phyloP scores from a whole-genome alignment of 2,888 invertebrate species.

The Oscheius myriophilus region DNA sequence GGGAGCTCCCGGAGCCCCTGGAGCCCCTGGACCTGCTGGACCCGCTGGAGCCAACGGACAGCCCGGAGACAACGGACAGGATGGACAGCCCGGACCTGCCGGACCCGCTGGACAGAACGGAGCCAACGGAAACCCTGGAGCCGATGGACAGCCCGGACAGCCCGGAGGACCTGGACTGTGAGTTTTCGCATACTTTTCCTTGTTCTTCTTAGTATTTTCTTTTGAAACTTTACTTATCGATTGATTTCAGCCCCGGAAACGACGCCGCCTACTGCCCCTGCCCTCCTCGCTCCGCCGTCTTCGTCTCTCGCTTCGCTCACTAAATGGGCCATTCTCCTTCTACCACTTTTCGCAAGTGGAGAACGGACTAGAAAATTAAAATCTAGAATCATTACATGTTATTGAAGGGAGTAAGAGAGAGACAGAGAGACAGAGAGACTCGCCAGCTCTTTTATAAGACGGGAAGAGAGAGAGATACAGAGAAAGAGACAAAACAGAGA shows the following conservation, averaged over 20 bases:
- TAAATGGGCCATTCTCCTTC: conserved; percentile 9
- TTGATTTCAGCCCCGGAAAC: conserved; percentile 34
- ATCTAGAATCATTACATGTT: background rate
- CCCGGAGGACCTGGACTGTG: conserved; percentile 24
- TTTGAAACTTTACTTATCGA: too few relatives aligned
- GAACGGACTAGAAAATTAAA: background rate
- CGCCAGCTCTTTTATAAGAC: too few relatives aligned
- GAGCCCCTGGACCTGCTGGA: conserved; percentile 50
- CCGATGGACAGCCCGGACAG: conserved; percentile 15
- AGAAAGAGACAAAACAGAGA: too few relatives aligned
- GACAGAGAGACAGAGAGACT: too few relatives aligned
- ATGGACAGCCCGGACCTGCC: conserved; percentile 41
- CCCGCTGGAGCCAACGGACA: conserved; percentile 45
- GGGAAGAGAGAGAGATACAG: too few relatives aligned
- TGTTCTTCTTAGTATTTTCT: background rate
- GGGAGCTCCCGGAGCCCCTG: conserved; percentile 52
- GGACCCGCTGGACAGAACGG: conserved; percentile 39
- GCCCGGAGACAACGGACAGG: conserved; percentile 41
- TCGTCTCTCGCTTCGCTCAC: conserved; percentile 36
- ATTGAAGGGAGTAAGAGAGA: too few relatives aligned
- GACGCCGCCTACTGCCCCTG: conserved; percentile 54
- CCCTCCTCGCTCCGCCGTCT: conserved; percentile 49
- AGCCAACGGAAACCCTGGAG: conserved; percentile 22
- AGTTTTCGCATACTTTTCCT: background rate
- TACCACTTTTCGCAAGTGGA: background rate